Evolutionary conservation across 2,113 vertebrate species (phyloP).

Genomic region (Phylloscopus trochiloides): DNA sequence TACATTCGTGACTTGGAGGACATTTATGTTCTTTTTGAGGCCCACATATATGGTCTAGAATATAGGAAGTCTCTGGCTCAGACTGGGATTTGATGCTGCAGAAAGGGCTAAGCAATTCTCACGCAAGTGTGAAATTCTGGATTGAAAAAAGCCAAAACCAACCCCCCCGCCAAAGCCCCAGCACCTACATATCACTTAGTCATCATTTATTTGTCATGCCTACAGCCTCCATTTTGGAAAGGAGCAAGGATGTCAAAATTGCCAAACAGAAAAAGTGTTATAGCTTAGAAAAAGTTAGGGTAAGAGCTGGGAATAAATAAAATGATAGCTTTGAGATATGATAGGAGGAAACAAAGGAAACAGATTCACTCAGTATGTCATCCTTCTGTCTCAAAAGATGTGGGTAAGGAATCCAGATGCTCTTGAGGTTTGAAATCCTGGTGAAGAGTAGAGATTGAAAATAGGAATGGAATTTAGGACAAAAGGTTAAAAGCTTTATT

Average conservation of each 20-base stretch:
- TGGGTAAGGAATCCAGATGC: background rate
- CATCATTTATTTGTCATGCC: background rate
- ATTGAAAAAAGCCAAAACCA: background rate
- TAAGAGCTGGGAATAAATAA: background rate
- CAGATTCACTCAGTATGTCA: background rate
- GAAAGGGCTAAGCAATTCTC: background rate
- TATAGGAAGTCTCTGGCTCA: background rate
- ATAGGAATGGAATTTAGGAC: background rate
- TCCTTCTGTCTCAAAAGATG: background rate
- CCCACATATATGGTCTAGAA: background rate
- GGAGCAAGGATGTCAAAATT: background rate
- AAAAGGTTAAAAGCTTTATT: background rate
- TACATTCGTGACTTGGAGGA: accelerated
- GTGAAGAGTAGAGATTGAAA: background rate
- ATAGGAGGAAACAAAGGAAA: background rate
- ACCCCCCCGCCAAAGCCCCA: accelerated
- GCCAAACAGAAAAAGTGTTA: background rate
- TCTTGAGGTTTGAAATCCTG: background rate
- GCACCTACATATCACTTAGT: background rate
- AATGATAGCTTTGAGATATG: background rate
- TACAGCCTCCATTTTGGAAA: background rate
- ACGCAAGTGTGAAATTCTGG: background rate
- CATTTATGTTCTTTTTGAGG: background rate
- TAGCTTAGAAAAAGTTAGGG: background rate
- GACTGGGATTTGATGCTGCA: background rate